phyloP scores from a whole-genome alignment of 2,888 invertebrate genomes.

The Eupithecia inturbata region DNA sequence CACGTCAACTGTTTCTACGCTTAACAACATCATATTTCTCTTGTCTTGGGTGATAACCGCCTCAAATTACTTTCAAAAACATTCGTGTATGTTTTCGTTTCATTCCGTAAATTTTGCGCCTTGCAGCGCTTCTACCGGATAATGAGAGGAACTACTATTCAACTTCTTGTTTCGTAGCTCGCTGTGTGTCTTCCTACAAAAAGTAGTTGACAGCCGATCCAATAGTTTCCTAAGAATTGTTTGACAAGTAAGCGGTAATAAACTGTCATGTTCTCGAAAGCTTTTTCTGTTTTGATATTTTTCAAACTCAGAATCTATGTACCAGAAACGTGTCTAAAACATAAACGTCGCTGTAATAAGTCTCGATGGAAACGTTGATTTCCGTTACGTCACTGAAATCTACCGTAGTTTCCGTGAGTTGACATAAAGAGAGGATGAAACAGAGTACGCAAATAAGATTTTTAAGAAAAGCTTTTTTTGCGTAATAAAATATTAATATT shows the following conservation, averaged over 20 bases:
- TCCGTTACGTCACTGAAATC: conserved; percentile 1
- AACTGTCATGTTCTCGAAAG: neutral
- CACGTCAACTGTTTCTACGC: neutral
- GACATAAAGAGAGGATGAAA: neutral
- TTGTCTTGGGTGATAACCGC: neutral
- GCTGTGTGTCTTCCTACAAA: too few species aligned
- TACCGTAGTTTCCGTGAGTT: neutral
- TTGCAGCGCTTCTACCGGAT: too few species aligned
- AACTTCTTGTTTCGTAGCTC: too few species aligned
- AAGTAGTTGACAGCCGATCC: neutral
- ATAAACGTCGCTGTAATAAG: neutral
- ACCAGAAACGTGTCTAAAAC: neutral
- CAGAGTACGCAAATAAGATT: neutral
- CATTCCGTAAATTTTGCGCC: neutral
- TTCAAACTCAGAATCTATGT: neutral
- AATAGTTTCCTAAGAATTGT: neutral
- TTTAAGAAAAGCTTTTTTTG: too few species aligned
- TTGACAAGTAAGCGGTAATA: neutral
- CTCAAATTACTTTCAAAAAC: too few species aligned
- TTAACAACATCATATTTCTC: neutral
- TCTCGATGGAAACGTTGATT: neutral
- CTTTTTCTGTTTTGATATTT: neutral
- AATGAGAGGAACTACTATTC: too few species aligned
- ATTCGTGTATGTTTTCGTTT: neutral
- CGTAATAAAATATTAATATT: too few species aligned